Evolutionary conservation across 2,888 invertebrate genomes (phyloP), one percentile per base, ranked within the genome.

Genomic region (Drosophila greeni): DNA sequence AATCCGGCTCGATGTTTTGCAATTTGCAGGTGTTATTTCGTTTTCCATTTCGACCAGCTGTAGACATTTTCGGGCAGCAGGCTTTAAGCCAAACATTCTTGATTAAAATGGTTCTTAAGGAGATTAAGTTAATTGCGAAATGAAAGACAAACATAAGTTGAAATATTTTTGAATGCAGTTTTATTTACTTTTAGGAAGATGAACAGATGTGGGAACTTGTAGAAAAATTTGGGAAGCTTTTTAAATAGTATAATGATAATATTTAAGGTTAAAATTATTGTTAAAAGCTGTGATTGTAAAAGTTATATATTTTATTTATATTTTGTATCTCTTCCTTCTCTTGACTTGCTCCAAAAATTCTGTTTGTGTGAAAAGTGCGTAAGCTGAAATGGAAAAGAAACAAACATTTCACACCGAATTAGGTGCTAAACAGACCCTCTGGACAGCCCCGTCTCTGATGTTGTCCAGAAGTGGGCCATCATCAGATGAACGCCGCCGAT

Each of bases 11-110:
- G 47, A 76, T 83, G 83, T 83, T 83, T 49, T 74, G 79, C 76
- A 76, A 81, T 82, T 83, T 82, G 82, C 83, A 82, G 82, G 82
- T 82, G 82, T 81, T 82, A 47, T 47, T 71, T 61, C 68, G 59
- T 52, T 61, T 66, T 23, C 47, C 49, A 67, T 53, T 58, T 74
- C 33, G 40, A 26, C 62, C 76, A 76, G 76, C 78, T 78, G 76
- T 76, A 69, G 66, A 78, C 69, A 71, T 72, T 70, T 68, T 43
- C 9, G 8, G n/a, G 24, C 29, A 60, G 65, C 39, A 24, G 39
- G 52, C 51, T 51, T 51, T 39, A 42, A 18, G 20, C 39, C 3
- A 33, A 33, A 53, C 33, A 53, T 24, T 24, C 58, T 16, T 53
- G 54, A 53, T 58, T 59, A 16, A 34, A 56, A 37, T 29, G 45